Base-by-base conservation (phyloP, 2,888 invertebrate species). In the Macrostomum cliftonense region DNA sequence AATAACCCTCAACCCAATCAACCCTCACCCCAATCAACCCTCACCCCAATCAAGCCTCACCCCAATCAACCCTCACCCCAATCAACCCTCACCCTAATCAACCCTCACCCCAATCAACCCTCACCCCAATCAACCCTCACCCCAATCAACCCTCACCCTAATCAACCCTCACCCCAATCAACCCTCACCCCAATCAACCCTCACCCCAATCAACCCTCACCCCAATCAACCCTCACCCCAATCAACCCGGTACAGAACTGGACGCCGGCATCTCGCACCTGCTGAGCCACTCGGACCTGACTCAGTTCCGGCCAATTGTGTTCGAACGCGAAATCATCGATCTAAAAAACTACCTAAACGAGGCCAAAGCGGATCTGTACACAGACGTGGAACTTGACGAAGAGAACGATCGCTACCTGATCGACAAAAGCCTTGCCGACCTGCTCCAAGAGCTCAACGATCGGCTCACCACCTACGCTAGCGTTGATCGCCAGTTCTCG, bases 271-370 rank as follows among this genome's bases (percentile, higher is more conserved):
- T 50, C 21, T 50, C 50, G 14, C 17, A 20, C 13, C 21, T 49
- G 13, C 14, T 50, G n/a, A 11, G 19, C 19, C 39, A 50, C 38
- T 49, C 46, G 19, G 17, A 39, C n/a, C 17, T 49, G 12, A 37
- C 50, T 2, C 39, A 28, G 39, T 50, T 40, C 20, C 17, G 39
- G 4, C 50, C 50, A 2, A 37, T 64, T 5, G 55, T 62, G 5
- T 53, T 66, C 37, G 52, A 57, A 12, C 54, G 68, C 43, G 59
- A 59, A 42, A 66, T 68, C 37, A 59, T 61, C 19, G 68, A 68
- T 50, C 56, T 68, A 16, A 62, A 63, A 44, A 67, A 68, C 54
- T 65, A 65, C 55, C 55, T 63, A 1, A 55, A 56, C 12, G 57
- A 61, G 40, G 47, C 52, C 1, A 19, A 42, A 7, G 52, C 54